Base-by-base conservation (phyloP, 2,888 invertebrate genomes). In the Eilema sororculum region DNA sequence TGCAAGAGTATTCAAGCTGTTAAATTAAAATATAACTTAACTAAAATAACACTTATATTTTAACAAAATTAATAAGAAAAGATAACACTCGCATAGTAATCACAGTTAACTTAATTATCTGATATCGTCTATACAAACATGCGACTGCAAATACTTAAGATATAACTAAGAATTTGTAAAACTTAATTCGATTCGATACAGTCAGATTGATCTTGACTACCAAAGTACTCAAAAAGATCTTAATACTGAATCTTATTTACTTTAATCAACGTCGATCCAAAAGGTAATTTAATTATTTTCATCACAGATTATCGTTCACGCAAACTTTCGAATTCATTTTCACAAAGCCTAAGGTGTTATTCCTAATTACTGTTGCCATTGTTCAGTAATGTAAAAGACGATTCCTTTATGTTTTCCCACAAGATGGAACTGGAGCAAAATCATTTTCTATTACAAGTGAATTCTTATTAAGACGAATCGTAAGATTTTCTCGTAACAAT, bases 401-500 rank as follows among this genome's bases (percentile, higher is more conserved):
- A 67, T 67, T 63, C 67, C 52, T 64, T 68, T 63, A 66, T 58
- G 20, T 65, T 65, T 59, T 25, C 67, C 13, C 62, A 65, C 61
- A 65, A 69, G 60, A 71, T 64, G 37, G 60, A 65, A 70, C 69
- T 61, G 22, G 24, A 30, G 52, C 62, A 62, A 66, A 69, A 75
- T 73, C 70, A 73, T 78, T 80, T 78, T 78, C 76, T 78, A 72
- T 83, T 71, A 76, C 73, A 72, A 81, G 68, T 78, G 78, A 79
- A 77, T 82, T 78, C 79, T 83, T 80, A 79, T 80, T 78, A 83
- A 58, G 73, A 74, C 67, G 75, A 79, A 76, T 77, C 69, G 72
- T 64, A 69, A 76, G 77, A 78, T 78, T 75, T 67, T 74, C 74
- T 69, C 62, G 5, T 68, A 72, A 86, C 84, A 85, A 85, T 85